Percentiles rank a stretch among this genome's conserved stretches.
Conservation (phyloP, 2,797 vertebrate genomes). For the Parauchenoglanis ngamensis region DNA sequence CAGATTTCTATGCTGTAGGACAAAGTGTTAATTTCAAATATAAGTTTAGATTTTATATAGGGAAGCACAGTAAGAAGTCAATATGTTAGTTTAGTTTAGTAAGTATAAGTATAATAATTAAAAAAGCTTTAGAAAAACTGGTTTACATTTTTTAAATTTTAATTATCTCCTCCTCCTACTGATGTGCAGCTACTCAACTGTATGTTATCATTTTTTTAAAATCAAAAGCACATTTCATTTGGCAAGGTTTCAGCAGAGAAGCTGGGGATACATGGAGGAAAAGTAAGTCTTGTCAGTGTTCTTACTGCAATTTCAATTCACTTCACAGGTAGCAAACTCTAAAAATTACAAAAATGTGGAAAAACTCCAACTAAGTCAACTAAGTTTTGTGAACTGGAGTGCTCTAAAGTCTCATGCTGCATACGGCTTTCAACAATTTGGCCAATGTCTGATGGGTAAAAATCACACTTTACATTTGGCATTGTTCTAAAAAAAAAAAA, state of each 20-base stretch:
- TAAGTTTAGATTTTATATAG: background rate
- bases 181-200: background rate
- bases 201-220: no score
- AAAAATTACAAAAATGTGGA: background rate
- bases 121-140: background rate
- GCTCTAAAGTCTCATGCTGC: background rate
- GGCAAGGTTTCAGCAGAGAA: background rate
- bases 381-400: background rate
- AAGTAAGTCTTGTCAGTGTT: constrained; percentile 20
- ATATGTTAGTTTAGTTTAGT: background rate
- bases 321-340: background rate
- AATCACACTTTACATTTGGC: background rate
- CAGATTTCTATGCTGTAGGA: background rate
- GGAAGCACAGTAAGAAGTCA: background rate
- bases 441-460: background rate
- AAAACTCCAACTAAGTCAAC: background rate
- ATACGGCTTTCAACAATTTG: background rate
- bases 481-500: background rate
- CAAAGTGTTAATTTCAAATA: background rate
- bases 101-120: background rate
- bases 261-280: background rate
- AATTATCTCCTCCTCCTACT: background rate
- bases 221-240: background rate
- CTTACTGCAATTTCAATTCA: background rate
- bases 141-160: background rate